Conservation (phyloP, 2,888 invertebrate genomes). For the Tenthredo mesomela region DNA sequence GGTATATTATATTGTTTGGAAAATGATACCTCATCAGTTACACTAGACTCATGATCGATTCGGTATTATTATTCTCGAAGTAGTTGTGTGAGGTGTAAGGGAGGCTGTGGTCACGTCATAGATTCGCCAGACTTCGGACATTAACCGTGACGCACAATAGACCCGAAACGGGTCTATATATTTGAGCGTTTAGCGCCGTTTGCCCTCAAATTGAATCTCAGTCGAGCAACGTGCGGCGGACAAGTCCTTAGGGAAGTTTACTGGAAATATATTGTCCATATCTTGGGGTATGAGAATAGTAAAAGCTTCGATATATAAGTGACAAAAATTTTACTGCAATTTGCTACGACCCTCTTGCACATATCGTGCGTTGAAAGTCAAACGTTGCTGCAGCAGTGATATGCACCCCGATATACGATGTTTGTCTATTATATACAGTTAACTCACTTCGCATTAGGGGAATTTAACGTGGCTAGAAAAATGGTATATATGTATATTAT, state of each 20-base stretch:
- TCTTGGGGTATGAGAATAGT: not conserved
- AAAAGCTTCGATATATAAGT: not conserved
- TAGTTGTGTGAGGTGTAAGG: conserved; percentile 4
- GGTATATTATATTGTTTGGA: not conserved
- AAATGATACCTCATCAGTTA: not conserved
- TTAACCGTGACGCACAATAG: conserved; percentile 52
- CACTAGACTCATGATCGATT: not conserved
- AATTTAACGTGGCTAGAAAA: conserved; percentile 58
- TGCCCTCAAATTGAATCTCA: conserved; percentile 72
- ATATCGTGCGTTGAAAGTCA: conserved; percentile 62
- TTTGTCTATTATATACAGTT: conserved; percentile 73
- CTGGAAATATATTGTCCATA: conserved; percentile 65
- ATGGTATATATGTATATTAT: not conserved
- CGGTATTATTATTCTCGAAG: not conserved
- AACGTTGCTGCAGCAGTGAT: conserved; percentile 61
- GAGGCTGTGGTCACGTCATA: conserved; percentile 32
- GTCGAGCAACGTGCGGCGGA: conserved; percentile 68
- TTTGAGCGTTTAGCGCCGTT: conserved; percentile 68
- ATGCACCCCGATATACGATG: conserved; percentile 66
- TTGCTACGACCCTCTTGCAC: conserved; percentile 63
- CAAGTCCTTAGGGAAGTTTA: conserved; percentile 62
- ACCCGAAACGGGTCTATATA: conserved; percentile 57
- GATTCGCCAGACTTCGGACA: conserved; percentile 40
- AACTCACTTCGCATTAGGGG: conserved; percentile 60
- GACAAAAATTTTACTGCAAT: conserved; percentile 63